Conservation (phyloP, 2,113 vertebrate species). For the Phaethon lepturus region DNA sequence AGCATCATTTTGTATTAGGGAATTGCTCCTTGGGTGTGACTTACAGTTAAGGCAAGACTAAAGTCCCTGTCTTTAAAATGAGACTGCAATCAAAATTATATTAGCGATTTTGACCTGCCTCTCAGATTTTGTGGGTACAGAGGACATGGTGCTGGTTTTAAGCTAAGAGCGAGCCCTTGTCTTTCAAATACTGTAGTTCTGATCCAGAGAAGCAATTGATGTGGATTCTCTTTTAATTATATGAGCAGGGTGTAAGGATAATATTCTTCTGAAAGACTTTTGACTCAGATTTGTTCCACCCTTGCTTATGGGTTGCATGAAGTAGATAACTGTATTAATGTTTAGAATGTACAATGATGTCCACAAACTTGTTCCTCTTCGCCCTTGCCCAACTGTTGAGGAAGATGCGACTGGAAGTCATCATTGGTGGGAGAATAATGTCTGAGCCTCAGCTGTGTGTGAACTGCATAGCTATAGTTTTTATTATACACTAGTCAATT, state of each 20-base stretch:
- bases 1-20: background rate
- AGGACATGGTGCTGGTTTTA: background rate
- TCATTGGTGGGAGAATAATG: background rate
- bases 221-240: background rate
- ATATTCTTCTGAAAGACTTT: background rate
- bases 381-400: background rate
- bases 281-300: background rate
- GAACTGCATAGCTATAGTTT: background rate
- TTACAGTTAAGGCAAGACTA: background rate
- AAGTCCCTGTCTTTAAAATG: background rate
- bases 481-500: background rate
- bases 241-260: background rate
- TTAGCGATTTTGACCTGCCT: background rate
- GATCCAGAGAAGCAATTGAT: background rate
- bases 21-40: background rate
- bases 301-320: background rate
- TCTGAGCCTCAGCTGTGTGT: background rate
- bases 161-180: background rate
- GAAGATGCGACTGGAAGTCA: background rate
- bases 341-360: background rate
- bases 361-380: background rate
- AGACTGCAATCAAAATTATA: background rate
- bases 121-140: background rate
- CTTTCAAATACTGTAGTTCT: background rate
- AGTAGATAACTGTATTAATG: background rate